Evolutionary conservation across 2,797 vertebrate genomes (phyloP).

Genomic region (Darevskia nairensis): DNA sequence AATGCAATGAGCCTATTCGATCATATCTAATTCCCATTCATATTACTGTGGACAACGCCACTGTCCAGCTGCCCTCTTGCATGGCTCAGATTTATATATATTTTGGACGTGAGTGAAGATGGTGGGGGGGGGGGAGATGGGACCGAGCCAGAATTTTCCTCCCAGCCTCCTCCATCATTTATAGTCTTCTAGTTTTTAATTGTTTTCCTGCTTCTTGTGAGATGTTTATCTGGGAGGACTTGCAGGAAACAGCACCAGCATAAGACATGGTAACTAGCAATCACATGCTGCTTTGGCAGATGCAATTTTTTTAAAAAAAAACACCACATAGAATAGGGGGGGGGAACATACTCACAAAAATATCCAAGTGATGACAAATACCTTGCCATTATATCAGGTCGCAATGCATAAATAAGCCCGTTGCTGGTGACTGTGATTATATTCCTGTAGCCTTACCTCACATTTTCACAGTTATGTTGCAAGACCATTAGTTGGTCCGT

Average conservation of each 20-base stretch:
- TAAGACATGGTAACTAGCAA: conserved; percentile 60
- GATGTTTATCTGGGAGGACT: conserved; percentile 79
- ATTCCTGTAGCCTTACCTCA: not conserved
- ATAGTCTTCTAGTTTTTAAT: conserved; percentile 84
- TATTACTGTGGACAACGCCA: conserved; percentile 78
- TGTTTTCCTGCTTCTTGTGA: conserved; percentile 82
- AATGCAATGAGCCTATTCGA: conserved; percentile 75
- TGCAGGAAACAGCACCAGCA: conserved; percentile 61
- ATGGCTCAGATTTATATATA: conserved; percentile 75
- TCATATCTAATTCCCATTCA: conserved; percentile 83
- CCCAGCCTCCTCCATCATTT: conserved; percentile 81
- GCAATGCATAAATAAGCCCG: conserved; percentile 53
- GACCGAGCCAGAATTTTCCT: conserved; percentile 77
- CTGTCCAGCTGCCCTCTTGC: conserved; percentile 83
- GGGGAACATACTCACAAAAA: conserved; percentile 48
- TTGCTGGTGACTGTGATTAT: not conserved
- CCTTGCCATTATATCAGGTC: conserved; percentile 50
- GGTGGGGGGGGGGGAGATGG: conserved; percentile 60
- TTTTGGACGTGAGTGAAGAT: conserved; percentile 82
- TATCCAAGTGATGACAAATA: conserved; percentile 54
- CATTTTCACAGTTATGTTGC: not conserved
- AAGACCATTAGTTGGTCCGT: not conserved
- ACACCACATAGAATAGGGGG: conserved; percentile 15
- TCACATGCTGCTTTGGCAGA: conserved; percentile 57
- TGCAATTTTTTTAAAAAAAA: conserved; percentile 16